phyloP scores from a whole-genome alignment of 2,113 vertebrate genomes.

The Montifringilla adamsi region DNA sequence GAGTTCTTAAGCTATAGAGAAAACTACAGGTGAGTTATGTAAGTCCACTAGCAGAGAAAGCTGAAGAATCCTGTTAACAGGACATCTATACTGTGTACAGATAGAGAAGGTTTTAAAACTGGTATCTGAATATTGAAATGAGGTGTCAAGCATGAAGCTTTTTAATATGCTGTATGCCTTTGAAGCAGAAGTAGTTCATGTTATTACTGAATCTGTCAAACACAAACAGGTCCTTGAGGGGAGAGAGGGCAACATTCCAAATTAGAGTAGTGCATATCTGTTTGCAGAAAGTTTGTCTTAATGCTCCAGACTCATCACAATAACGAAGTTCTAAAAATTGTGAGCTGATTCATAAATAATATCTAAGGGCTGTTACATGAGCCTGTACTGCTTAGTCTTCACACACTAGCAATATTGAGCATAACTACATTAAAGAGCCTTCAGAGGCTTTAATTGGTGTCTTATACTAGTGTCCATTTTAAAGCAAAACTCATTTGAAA shows the following conservation, averaged over 20 bases:
- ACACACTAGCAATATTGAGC: slow-evolving; percentile 74
- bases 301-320: slow-evolving; percentile 60
- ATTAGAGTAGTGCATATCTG: slow-evolving; percentile 62
- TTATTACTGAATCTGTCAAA: slow-evolving; percentile 8
- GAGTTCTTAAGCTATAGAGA: slow-evolving; percentile 43
- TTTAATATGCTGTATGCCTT: slow-evolving; percentile 52
- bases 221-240: slow-evolving; percentile 29
- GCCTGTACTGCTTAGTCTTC: slow-evolving; percentile 71
- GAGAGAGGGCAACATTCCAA: slow-evolving; percentile 64
- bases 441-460: slow-evolving; percentile 20
- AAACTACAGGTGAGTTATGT: slow-evolving; percentile 32
- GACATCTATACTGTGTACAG: not conserved
- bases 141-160: slow-evolving; percentile 46
- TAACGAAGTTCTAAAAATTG: slow-evolving; percentile 59
- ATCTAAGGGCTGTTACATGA: slow-evolving; percentile 74
- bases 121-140: slow-evolving; percentile 40
- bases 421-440: slow-evolving; percentile 57
- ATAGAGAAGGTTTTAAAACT: slow-evolving; percentile 41
- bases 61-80: not conserved
- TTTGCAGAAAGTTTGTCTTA: slow-evolving; percentile 62
- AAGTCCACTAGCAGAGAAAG: slow-evolving; percentile 35
- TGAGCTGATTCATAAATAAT: slow-evolving; percentile 72
- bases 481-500: slow-evolving; percentile 48
- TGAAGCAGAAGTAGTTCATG: slow-evolving; percentile 23
- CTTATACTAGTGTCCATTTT: slow-evolving; percentile 62